Conservation (phyloP, 1,140 invertebrate genomes). For the Trichoplusia ni region DNA sequence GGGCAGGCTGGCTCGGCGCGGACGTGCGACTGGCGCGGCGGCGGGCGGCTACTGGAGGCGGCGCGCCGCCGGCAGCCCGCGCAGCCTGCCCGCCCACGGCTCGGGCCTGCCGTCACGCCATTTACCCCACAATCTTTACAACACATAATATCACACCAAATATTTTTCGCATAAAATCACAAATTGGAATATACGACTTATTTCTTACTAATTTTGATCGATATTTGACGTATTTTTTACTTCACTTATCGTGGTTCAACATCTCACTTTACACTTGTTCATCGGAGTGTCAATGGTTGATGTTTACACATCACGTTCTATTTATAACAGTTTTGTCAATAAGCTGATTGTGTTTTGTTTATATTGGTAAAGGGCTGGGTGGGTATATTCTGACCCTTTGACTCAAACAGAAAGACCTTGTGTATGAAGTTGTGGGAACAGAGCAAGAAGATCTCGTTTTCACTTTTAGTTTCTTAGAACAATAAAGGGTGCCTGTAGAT, state of each 20-base stretch:
- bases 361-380: constrained; percentile 21
- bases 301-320: constrained; percentile 19
- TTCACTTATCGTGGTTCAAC: not conserved
- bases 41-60: constrained; percentile 61
- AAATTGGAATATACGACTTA: constrained; percentile 17
- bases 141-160: constrained; percentile 64
- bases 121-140: constrained; percentile 69
- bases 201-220: constrained; percentile 4
- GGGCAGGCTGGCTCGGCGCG: constrained; percentile 10
- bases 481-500: too few species aligned
- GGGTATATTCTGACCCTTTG: not conserved
- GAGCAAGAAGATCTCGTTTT: too few species aligned
- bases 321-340: constrained; percentile 23
- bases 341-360: constrained; percentile 27
- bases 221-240: not conserved
- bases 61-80: constrained; percentile 53
- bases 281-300: constrained; percentile 18
- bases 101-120: constrained; percentile 60
- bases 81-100: constrained; percentile 64
- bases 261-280: constrained; percentile 2
- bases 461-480: too few species aligned
- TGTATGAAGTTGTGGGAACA: not conserved
- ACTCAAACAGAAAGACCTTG: not conserved
- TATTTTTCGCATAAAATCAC: constrained; percentile 50
- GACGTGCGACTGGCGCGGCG: constrained; percentile 58